Percentiles rank a stretch among this genome's conserved stretches.
phyloP scores from a whole-genome alignment of 2,888 invertebrate genomes.

The Scaeva pyrastri region DNA sequence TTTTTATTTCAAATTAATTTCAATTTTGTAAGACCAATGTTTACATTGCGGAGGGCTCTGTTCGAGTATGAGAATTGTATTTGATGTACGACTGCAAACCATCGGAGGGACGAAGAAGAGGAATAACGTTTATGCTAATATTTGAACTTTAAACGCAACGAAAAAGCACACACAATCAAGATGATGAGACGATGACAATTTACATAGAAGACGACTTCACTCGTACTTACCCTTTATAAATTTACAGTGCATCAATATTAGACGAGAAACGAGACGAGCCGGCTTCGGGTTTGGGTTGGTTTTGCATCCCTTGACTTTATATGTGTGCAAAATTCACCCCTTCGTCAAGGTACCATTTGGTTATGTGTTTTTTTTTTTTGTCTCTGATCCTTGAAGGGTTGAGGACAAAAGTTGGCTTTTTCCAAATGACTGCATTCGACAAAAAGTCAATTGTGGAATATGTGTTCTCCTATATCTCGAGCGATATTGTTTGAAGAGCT shows the following conservation, averaged over 20 bases:
- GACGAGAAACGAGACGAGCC: too few species aligned
- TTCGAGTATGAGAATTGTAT: constrained; percentile 62
- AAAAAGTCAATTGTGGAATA: constrained; percentile 36
- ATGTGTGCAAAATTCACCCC: constrained; percentile 32
- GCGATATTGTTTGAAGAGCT: constrained; percentile 33
- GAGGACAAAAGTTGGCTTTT: constrained; percentile 45
- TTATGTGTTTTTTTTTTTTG: not conserved
- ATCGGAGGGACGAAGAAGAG: not conserved
- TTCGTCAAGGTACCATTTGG: constrained; percentile 5
- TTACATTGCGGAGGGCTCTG: constrained; percentile 70
- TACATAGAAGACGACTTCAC: constrained; percentile 17
- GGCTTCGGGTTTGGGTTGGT: too few species aligned
- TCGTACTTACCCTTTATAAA: constrained; percentile 22
- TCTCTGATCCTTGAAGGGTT: constrained; percentile 9
- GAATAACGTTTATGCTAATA: constrained; percentile 68
- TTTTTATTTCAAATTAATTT: constrained; percentile 73
- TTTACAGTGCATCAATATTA: constrained; percentile 49
- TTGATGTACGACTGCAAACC: constrained; percentile 48
- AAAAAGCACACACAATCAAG: constrained; percentile 27
- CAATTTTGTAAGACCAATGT: constrained; percentile 74
- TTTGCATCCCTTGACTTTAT: not conserved
- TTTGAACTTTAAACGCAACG: constrained; percentile 66
- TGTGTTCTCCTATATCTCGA: not conserved
- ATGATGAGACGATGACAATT: constrained; percentile 52
- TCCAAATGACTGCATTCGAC: constrained; percentile 29